Evolutionary conservation across 2,113 vertebrate species (phyloP).

Genomic region (Azemiops feae): DNA sequence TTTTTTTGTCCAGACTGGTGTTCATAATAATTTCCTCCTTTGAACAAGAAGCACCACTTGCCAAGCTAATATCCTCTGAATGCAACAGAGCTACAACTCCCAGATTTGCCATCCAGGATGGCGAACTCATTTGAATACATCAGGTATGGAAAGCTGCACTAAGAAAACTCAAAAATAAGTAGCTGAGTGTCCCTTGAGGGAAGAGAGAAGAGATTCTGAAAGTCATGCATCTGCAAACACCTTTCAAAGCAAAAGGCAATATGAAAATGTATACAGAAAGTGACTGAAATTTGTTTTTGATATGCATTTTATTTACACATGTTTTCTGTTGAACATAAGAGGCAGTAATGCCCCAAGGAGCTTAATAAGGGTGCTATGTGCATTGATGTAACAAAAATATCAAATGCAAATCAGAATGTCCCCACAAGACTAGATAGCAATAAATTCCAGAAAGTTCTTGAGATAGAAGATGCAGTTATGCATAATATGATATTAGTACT

Average conservation of each 20-base stretch:
- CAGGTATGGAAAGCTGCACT: background rate
- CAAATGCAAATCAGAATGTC: fast-evolving
- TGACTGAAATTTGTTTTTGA: background rate
- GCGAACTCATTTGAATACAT: background rate
- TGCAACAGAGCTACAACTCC: background rate
- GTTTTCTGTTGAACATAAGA: background rate
- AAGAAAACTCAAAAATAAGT: background rate
- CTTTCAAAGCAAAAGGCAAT: slow-evolving; percentile 7
- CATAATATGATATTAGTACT: background rate
- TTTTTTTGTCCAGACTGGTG: background rate
- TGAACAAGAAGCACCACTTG: background rate
- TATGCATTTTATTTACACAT: background rate
- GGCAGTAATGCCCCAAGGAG: background rate
- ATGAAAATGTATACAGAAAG: background rate
- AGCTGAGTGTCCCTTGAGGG: background rate
- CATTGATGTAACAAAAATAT: background rate
- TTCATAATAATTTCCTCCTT: background rate
- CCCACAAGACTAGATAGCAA: background rate
- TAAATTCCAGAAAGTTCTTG: background rate
- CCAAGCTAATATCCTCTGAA: background rate
- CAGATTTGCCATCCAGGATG: background rate
- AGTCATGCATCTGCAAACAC: background rate
- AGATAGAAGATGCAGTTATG: background rate
- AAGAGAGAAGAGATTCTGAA: background rate
- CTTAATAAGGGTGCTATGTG: background rate